Evolutionary conservation across 2,113 vertebrate species (phyloP), one percentile per base, ranked within the genome.

Genomic region (Australoheros scitulus): DNA sequence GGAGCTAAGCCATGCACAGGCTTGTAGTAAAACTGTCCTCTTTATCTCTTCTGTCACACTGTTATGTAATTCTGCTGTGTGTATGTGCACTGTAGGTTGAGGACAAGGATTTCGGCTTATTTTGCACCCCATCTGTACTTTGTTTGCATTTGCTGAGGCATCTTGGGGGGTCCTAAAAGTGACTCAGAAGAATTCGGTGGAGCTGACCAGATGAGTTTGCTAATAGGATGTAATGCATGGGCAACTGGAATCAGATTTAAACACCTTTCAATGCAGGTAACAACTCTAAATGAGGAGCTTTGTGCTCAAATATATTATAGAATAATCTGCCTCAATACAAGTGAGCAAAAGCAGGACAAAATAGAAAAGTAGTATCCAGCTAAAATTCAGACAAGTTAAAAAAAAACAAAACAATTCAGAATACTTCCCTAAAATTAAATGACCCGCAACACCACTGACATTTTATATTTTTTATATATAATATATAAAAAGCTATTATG

Each of bases 21-120:
- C 87, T 91, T 78, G 93, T 93, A 94, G 94, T 94, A 94, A 94
- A 94, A 93, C 89, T 88, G 87, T 76, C 83, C 91, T 87, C 90
- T 93, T 93, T 91, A 94, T 94, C 93, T 91, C 85, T 61, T 83
- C 89, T 89, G 91, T 93, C 91, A 90, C 90, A 88, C 81, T 64
- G 88, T 95, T 95, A 95, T 87, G 92, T 84, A 95, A 95, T 84
- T 83, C 79, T 36, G 22, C 85, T 61, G 85, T 75, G 89, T 87
- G 87, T 77, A 29, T 89, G 89, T 90, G 84, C 88, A 92, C 88
- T 87, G 91, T 77, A 80, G 75, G 75, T 70, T 76, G 60, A 76
- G 80, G 34, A 22, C 57, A 74, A 58, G 56, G 77, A 36, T 87
- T 92, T 88, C 77, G 91, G 85, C 86, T 91, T 91, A 92, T 84